phyloP scores from a whole-genome alignment of 2,888 invertebrate species.

The Chrysina gloriosa region DNA sequence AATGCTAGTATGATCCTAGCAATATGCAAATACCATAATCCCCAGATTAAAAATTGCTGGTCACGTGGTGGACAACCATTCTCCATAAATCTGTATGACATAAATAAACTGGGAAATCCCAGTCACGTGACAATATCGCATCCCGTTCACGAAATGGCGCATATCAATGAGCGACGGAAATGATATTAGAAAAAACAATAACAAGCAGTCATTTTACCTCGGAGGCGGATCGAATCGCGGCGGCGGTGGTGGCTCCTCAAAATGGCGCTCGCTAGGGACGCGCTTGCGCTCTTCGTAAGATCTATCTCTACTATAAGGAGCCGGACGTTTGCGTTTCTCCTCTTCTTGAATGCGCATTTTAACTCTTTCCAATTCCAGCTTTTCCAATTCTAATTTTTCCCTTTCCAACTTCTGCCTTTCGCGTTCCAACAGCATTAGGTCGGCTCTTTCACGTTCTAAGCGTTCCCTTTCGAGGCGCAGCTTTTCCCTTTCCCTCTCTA shows the following conservation, averaged over 20 bases:
- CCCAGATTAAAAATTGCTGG: too few species aligned
- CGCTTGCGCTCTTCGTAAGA: slow-evolving; percentile 61
- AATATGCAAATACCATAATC: too few species aligned
- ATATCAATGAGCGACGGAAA: background rate
- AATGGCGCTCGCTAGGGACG: slow-evolving; percentile 58
- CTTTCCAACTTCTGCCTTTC: slow-evolving; percentile 81
- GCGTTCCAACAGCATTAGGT: slow-evolving; percentile 83
- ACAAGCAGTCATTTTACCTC: slow-evolving; percentile 50
- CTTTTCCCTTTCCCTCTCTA: slow-evolving; percentile 85
- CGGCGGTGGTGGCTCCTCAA: slow-evolving; percentile 71
- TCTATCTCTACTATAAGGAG: slow-evolving; percentile 63
- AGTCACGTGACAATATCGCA: too few species aligned
- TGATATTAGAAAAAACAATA: background rate
- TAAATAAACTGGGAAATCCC: too few species aligned
- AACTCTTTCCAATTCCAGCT: slow-evolving; percentile 85
- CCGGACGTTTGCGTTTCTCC: slow-evolving; percentile 70
- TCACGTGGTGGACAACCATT: too few species aligned
- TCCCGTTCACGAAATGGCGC: too few species aligned
- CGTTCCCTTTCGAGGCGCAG: slow-evolving; percentile 86
- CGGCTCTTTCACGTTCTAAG: slow-evolving; percentile 89
- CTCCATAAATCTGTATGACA: too few species aligned
- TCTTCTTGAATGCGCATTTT: slow-evolving; percentile 74
- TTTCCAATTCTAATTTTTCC: slow-evolving; percentile 72
- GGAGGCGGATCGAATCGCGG: slow-evolving; percentile 69
- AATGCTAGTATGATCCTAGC: too few species aligned